Conservation (phyloP, 2,113 vertebrate species). For the Crotalus helleri region DNA sequence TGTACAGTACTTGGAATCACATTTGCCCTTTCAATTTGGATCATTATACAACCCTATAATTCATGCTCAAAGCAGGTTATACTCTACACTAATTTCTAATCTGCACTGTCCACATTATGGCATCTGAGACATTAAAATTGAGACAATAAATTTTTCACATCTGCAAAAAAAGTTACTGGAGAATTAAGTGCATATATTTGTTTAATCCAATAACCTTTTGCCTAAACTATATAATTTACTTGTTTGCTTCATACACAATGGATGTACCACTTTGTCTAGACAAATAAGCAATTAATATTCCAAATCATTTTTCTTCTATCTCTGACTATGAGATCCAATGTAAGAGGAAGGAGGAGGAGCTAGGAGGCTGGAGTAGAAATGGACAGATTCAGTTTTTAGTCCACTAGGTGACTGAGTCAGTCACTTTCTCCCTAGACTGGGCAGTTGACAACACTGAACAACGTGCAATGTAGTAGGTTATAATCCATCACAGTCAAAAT, state of each 20-base stretch:
- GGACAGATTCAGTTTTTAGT: background rate
- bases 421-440: background rate
- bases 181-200: background rate
- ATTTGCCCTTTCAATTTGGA: background rate
- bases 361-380: background rate
- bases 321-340: background rate
- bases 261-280: background rate
- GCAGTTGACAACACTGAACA: background rate
- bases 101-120: background rate
- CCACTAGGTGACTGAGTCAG: background rate
- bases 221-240: background rate
- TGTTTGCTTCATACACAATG: background rate
- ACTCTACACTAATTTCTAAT: background rate
- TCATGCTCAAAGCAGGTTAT: background rate
- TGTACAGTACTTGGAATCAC: background rate
- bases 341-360: background rate
- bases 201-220: background rate
- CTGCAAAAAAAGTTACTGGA: background rate
- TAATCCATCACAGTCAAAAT: background rate
- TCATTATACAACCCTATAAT: background rate
- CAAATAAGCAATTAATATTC: background rate
- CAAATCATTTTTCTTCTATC: background rate
- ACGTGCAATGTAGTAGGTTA: background rate
- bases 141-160: background rate
- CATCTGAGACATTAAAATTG: background rate